These are phyloP conservation scores for Drosophila cyrtoloma DNA, from an alignment of 2,888 invertebrate genomes.

Conservation along the genomic window DNA sequence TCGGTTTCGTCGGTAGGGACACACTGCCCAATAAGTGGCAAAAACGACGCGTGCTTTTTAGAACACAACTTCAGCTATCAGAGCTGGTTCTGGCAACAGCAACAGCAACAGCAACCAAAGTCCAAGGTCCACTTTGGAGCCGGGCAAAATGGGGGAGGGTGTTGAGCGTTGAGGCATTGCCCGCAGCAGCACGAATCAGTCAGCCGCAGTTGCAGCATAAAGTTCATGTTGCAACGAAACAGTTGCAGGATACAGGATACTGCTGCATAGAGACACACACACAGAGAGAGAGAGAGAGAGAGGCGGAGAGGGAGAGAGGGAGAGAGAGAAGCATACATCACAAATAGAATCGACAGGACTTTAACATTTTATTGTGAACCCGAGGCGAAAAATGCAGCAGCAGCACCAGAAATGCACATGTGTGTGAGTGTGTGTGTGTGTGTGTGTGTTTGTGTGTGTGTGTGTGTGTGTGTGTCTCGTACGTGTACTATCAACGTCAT, in stretches of 20 bases:
- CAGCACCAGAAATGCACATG: conserved; percentile 11
- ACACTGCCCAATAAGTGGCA: conserved; percentile 73
- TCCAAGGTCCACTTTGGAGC: conserved; percentile 63
- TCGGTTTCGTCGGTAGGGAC: conserved; percentile 26
- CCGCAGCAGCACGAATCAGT: conserved; percentile 66
- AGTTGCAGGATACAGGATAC: conserved; percentile 52
- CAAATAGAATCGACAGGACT: conserved; percentile 77
- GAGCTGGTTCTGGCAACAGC: not conserved
- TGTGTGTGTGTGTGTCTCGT: conserved; percentile 44
- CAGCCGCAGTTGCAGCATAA: conserved; percentile 71
- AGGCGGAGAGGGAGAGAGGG: not conserved
- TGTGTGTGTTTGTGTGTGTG: conserved; percentile 35
- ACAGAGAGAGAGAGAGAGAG: not conserved
- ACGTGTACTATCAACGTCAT: conserved; percentile 75
- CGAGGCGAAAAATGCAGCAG: conserved; percentile 53
- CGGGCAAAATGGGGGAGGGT: not conserved
- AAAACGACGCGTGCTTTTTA: conserved; percentile 72
- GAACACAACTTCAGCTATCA: conserved; percentile 20
- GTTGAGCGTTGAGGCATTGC: conserved; percentile 30
- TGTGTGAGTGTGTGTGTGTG: conserved; percentile 30
- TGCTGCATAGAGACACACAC: not conserved
- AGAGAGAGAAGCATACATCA: not conserved
- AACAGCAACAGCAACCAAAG: conserved; percentile 31
- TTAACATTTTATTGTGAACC: conserved; percentile 77
- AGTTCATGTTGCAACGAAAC: conserved; percentile 72